These are phyloP conservation scores for Maniola hyperantus DNA, from an alignment of 2,888 invertebrate genomes.

Conservation along the genomic window DNA sequence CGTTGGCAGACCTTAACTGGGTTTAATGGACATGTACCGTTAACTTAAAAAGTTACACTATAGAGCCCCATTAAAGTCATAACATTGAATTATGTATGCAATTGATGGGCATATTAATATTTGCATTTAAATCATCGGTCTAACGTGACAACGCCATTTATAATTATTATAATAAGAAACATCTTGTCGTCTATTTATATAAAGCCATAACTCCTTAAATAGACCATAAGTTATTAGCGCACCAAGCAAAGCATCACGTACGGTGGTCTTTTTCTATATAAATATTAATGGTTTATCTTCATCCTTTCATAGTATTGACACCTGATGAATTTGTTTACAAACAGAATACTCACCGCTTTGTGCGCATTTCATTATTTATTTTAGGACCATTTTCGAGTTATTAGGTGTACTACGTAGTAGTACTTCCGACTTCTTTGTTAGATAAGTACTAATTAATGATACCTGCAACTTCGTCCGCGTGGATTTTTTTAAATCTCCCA, in stretches of 20 bases:
- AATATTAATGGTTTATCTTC: conserved; percentile 27
- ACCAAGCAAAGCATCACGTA: conserved; percentile 1
- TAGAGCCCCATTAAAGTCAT: no score
- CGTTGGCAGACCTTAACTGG: no score
- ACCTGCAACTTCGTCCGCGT: no score
- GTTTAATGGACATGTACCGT: no score
- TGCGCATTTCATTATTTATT: not conserved
- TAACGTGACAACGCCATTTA: not conserved
- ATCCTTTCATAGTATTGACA: conserved; percentile 25
- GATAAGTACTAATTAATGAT: no score
- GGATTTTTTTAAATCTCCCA: no score
- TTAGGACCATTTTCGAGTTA: no score
- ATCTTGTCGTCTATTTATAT: conserved; percentile 9
- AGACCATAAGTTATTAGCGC: not conserved
- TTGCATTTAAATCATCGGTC: not conserved
- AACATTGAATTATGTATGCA: not conserved
- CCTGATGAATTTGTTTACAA: conserved; percentile 28
- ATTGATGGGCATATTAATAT: not conserved
- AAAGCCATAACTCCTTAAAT: conserved; percentile 18
- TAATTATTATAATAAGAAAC: conserved; percentile 10
- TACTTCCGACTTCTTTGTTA: no score
- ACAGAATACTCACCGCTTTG: not conserved
- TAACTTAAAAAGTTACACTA: no score
- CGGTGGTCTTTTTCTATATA: conserved; percentile 21
- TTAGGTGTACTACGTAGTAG: no score